phyloP scores from a whole-genome alignment of 2,113 vertebrate species.

The Strigops habroptila region DNA sequence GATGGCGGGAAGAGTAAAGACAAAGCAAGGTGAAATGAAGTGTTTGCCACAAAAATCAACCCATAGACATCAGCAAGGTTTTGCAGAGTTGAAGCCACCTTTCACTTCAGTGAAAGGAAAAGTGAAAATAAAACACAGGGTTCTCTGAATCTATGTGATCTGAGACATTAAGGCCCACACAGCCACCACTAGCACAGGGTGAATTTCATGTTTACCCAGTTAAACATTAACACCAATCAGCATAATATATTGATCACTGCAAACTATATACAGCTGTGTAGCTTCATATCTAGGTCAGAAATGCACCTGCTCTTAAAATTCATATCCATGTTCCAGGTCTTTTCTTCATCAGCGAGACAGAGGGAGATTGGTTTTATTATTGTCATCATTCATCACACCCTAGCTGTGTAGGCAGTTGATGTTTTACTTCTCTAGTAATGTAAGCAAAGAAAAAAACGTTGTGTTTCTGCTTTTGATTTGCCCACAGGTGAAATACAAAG shows the following conservation, averaged over 20 bases:
- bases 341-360: neutral
- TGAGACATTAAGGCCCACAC: neutral
- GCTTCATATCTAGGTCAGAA: neutral
- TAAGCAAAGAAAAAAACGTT: neutral
- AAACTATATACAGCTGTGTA: neutral
- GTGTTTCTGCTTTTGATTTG: constrained; percentile 34
- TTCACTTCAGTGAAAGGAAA: neutral
- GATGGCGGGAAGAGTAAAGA: neutral
- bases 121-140: neutral
- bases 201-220: neutral
- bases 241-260: neutral
- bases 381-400: neutral
- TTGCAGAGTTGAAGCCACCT: neutral
- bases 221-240: neutral
- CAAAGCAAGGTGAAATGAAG: neutral
- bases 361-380: neutral
- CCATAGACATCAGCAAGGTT: neutral
- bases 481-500: constrained; percentile 1
- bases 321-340: neutral
- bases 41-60: neutral
- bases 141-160: neutral
- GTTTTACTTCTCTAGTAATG: neutral
- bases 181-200: neutral
- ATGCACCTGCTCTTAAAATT: neutral
- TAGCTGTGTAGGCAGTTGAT: neutral